Evolutionary conservation across 1,140 invertebrate genomes (phyloP).

Genomic region (Panonychus citri): DNA sequence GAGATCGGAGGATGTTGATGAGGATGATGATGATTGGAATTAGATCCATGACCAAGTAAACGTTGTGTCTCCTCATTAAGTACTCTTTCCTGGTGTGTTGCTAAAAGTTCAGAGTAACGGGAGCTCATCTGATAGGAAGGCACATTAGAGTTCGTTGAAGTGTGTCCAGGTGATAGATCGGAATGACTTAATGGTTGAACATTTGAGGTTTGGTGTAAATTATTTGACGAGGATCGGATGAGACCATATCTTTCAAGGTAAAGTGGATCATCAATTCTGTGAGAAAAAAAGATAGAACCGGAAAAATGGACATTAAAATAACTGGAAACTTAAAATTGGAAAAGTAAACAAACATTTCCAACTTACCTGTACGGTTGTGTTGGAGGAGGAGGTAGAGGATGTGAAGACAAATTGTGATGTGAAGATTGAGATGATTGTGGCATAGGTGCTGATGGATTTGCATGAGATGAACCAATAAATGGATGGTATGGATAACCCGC

Average conservation of each 20-base stretch:
- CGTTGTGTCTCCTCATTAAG: background rate
- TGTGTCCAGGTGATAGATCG: constrained; percentile 9
- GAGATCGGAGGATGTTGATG: background rate
- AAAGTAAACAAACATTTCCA: background rate
- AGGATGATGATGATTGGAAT: background rate
- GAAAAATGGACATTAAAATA: background rate
- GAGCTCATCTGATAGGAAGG: background rate
- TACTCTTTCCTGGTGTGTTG: constrained; percentile 3
- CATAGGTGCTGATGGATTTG: background rate
- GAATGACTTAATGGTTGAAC: constrained; percentile 8
- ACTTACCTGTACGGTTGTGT: background rate
- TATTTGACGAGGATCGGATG: constrained; percentile 32
- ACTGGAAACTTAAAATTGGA: background rate
- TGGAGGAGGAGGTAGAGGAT: background rate
- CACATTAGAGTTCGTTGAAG: background rate
- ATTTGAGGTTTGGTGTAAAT: constrained; percentile 17
- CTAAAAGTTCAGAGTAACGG: constrained; percentile 1
- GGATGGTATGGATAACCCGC: background rate
- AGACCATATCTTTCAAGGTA: constrained; percentile 48
- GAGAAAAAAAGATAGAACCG: background rate
- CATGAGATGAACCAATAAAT: background rate
- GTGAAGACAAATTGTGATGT: background rate
- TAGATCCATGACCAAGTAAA: background rate
- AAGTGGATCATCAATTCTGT: constrained; percentile 45
- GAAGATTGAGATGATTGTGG: no score